A percentile compares a stretch with the other conserved stretches of the same genome.
These are phyloP conservation scores for Thaumetopoea pityocampa DNA, from an alignment of 1,140 invertebrate genomes.

Conservation along the genomic window DNA sequence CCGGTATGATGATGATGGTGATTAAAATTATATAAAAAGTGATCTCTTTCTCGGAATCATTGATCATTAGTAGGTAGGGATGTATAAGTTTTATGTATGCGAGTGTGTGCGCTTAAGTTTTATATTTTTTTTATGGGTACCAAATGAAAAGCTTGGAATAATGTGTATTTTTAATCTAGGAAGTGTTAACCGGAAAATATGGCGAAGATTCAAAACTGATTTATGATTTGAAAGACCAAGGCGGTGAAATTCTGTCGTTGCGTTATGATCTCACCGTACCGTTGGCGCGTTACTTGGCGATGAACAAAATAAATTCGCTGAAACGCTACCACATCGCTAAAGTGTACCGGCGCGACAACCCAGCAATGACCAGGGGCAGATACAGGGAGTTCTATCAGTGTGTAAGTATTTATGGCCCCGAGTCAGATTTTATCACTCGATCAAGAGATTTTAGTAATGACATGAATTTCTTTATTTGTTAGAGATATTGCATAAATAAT, in stretches of 20 bases:
- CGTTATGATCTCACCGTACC: slow-evolving; percentile 96
- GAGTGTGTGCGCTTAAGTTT: too few relatives aligned
- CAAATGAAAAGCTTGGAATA: too few relatives aligned
- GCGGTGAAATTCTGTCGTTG: slow-evolving; percentile 95
- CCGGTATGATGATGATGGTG: too few relatives aligned
- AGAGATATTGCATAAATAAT: too few relatives aligned
- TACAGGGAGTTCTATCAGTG: slow-evolving; percentile 99
- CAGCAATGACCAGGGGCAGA: slow-evolving; percentile 95
- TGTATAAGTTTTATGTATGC: too few relatives aligned
- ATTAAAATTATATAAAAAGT: too few relatives aligned
- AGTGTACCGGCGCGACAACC: slow-evolving; percentile 98
- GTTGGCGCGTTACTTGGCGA: slow-evolving; percentile 97
- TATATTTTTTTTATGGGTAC: too few relatives aligned
- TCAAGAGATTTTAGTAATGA: too few relatives aligned
- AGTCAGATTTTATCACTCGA: too few relatives aligned
- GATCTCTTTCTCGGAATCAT: too few relatives aligned
- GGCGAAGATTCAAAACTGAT: slow-evolving; percentile 99
- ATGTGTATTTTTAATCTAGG: slow-evolving; percentile 76
- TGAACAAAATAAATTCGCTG: slow-evolving; percentile 96
- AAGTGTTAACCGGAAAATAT: slow-evolving; percentile 99
- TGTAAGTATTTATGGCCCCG: slow-evolving; percentile 80
- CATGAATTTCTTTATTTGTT: too few relatives aligned
- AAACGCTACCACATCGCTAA: slow-evolving; percentile 97
- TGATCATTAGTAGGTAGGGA: too few relatives aligned
- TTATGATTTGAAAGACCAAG: slow-evolving; percentile 98